Conservation (phyloP, 2,888 invertebrate genomes). For the Trissonchulus latispiculum region DNA sequence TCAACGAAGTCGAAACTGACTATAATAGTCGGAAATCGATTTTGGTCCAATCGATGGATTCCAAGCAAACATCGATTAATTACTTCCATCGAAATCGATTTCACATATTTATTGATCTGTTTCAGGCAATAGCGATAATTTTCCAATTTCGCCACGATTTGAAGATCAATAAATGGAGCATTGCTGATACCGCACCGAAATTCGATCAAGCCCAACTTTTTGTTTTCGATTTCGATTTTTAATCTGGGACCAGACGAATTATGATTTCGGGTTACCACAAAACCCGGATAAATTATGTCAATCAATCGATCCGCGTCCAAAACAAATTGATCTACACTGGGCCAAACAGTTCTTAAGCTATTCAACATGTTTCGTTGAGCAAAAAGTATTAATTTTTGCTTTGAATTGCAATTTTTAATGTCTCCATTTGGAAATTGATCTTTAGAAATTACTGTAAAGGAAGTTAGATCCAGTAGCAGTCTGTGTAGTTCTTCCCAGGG, state of each 20-base stretch:
- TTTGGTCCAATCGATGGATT: no score
- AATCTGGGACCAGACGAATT: background rate
- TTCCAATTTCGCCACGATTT: background rate
- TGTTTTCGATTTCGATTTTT: background rate
- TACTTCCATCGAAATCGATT: no score
- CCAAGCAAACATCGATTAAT: no score
- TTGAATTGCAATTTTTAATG: no score
- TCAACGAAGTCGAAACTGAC: no score
- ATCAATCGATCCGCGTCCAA: background rate
- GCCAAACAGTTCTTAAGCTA: background rate
- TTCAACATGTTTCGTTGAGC: background rate
- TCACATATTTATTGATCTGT: background rate
- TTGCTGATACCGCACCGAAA: background rate
- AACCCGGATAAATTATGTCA: background rate
- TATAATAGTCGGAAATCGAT: no score
- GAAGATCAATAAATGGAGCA: background rate
- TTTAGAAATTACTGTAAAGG: background rate
- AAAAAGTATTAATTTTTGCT: no score
- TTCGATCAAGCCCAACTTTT: background rate
- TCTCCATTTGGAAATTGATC: no score
- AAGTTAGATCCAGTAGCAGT: background rate
- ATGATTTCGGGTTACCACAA: background rate
- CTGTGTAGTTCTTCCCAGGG: background rate
- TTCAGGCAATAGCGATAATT: background rate
- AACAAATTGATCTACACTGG: no score